Conservation (phyloP, 2,113 vertebrate genomes). For the Lanius ludovicianus region DNA sequence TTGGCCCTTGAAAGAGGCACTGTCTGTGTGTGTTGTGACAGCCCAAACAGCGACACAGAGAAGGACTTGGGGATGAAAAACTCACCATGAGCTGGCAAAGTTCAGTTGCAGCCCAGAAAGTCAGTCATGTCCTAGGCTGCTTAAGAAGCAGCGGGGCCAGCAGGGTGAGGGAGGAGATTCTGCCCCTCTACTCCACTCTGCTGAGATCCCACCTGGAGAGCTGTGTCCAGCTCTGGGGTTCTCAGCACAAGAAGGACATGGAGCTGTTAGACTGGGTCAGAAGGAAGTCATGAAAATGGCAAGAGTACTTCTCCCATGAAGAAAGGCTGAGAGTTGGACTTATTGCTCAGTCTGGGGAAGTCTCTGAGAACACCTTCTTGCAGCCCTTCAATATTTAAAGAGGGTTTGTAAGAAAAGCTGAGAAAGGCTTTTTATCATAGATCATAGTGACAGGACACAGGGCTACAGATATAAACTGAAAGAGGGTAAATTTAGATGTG, state of each 20-base stretch:
- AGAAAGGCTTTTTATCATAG: not conserved
- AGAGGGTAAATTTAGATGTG: not conserved
- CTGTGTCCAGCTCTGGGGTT: not conserved
- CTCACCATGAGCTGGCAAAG: not conserved
- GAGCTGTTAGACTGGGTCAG: not conserved
- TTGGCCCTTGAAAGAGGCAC: too few relatives aligned
- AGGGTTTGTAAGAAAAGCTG: not conserved
- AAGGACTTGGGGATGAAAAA: not conserved
- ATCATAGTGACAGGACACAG: accelerated
- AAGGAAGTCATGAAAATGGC: not conserved
- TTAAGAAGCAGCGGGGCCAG: not conserved
- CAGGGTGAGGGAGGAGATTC: not conserved
- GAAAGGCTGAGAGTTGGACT: not conserved
- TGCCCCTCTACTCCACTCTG: not conserved
- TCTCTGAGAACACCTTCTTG: not conserved
- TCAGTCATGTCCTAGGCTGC: not conserved
- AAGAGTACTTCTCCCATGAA: not conserved
- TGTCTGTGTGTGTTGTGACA: too few relatives aligned
- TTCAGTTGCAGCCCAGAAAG: not conserved
- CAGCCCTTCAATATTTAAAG: not conserved
- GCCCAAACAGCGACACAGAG: not conserved
- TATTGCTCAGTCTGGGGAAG: not conserved
- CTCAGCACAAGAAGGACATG: not conserved
- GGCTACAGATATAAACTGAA: not conserved
- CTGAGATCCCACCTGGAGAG: not conserved